phyloP scores from a whole-genome alignment of 2,888 invertebrate genomes.

The Sphaerophoria rueppellii region DNA sequence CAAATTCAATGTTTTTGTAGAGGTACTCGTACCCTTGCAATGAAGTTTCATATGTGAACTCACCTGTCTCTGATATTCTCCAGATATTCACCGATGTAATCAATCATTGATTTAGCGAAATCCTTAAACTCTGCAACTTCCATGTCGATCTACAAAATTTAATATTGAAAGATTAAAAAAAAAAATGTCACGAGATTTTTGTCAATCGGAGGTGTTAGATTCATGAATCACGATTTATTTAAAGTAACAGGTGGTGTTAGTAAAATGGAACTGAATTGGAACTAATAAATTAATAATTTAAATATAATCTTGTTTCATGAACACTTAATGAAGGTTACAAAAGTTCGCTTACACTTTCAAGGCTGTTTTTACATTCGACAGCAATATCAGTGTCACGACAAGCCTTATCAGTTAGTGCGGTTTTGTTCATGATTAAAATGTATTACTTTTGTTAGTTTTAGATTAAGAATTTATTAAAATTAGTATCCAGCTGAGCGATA shows the following conservation, averaged over 20 bases:
- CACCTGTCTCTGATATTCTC: slow-evolving; percentile 96
- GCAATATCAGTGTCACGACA: neutral
- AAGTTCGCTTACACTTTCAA: slow-evolving; percentile 56
- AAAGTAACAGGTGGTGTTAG: neutral
- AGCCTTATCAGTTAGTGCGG: slow-evolving; percentile 29
- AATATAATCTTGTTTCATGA: slow-evolving; percentile 36
- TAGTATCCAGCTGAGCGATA: neutral
- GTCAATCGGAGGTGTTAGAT: neutral
- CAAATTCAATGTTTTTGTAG: too few relatives aligned
- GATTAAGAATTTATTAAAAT: neutral
- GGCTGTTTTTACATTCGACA: neutral
- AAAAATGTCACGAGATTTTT: too few relatives aligned
- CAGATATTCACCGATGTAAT: slow-evolving; percentile 96
- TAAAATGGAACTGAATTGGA: too few relatives aligned
- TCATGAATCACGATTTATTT: slow-evolving; percentile 43
- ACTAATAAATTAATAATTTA: too few relatives aligned
- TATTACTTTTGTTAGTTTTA: neutral
- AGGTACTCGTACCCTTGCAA: slow-evolving; percentile 6
- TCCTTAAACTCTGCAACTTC: slow-evolving; percentile 92
- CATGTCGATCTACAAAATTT: slow-evolving; percentile 84
- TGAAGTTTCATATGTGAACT: slow-evolving; percentile 44
- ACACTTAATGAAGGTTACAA: neutral
- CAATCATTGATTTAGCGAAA: slow-evolving; percentile 96
- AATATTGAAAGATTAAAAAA: neutral
- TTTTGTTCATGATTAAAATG: slow-evolving; percentile 45